Evolutionary conservation across 2,113 vertebrate genomes (phyloP), one percentile per base, ranked within the genome.

Genomic region (Nerophis lumbriciformis): DNA sequence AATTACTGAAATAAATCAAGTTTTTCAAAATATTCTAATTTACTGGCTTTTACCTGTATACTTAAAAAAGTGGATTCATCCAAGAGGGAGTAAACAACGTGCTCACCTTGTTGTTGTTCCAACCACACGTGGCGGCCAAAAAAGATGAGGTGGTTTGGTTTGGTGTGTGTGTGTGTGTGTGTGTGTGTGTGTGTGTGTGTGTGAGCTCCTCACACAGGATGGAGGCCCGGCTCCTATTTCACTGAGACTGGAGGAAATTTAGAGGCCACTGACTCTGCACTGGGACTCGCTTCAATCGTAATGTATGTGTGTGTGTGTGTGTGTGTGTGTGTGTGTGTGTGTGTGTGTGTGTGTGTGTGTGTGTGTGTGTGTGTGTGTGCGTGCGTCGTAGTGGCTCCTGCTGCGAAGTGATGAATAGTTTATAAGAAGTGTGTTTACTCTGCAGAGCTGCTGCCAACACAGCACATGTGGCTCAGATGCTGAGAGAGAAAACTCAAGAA

Each of bases 371-470:
- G 44, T 65, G 28, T 28, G 28, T 69, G 53, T 45, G 59, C 45
- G 51, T 68, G 59, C 45, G 59, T 60, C 68, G 65, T 11, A 16
- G 64, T 53, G 66, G 61, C 67, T 70, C 65, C 69, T 66, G 54
- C 69, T 62, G 67, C 63, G 64, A 69, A 61, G 72, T 80, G 71
- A 84, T 87, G 68, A 84, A 87, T 87, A 83, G 59, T 87, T 87
- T 75, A 87, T 87, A 79, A 78, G 77, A 73, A 65, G 47, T 61
- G 61, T 83, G 77, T 87, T 87, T 83, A 82, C 80, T 86, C 77
- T 75, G 80, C 73, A 75, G 58, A 21, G 67, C 64, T 67, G 59
- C 44, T 76, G 78, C 73, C 68, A 68, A 76, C 80, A 69, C 82
- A 79, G 82, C 85, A 83, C 73, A 78, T 71, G 57, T 59, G 73